A percentile compares a stretch with the other conserved stretches of the same genome.
Evolutionary conservation across 1,140 invertebrate species (phyloP).

Genomic region (Aphidius ervi): DNA sequence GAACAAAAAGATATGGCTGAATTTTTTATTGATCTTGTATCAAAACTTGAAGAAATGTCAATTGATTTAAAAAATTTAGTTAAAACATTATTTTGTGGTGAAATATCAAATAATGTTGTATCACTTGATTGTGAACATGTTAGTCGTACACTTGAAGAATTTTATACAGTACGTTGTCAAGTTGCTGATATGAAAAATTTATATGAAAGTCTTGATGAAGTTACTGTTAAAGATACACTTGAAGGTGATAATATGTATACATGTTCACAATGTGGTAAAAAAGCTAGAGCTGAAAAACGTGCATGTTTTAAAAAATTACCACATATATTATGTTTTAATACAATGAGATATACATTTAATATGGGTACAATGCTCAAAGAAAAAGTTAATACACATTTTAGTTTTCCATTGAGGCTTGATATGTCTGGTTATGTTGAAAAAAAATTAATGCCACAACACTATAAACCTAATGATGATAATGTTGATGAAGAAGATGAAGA

Average conservation of each 20-base stretch:
- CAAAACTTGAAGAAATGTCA: constrained; percentile 94
- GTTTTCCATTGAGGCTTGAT: constrained; percentile 88
- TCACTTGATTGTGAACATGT: constrained; percentile 92
- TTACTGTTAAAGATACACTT: constrained; percentile 92
- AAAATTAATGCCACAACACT: constrained; percentile 83
- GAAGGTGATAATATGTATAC: constrained; percentile 98
- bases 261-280: constrained; percentile 90
- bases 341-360: constrained; percentile 97
- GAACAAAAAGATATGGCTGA: constrained; percentile 99
- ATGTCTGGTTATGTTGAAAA: constrained; percentile 95
- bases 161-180: constrained; percentile 92
- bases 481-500: constrained; percentile 40
- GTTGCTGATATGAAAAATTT: constrained; percentile 95
- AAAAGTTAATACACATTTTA: constrained; percentile 96
- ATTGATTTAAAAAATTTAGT: constrained; percentile 84
- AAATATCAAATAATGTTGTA: constrained; percentile 91
- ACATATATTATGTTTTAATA: constrained; percentile 92
- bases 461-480: constrained; percentile 36
- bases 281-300: constrained; percentile 90
- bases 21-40: constrained; percentile 94
- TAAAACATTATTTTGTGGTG: constrained; percentile 88
- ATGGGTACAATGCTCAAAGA: constrained; percentile 97
- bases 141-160: constrained; percentile 89
- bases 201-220: constrained; percentile 91
- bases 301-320: constrained; percentile 93